Percentiles rank a stretch among this genome's conserved stretches.
Conservation (phyloP, 2,888 invertebrate genomes). For the Orchestes rusci region DNA sequence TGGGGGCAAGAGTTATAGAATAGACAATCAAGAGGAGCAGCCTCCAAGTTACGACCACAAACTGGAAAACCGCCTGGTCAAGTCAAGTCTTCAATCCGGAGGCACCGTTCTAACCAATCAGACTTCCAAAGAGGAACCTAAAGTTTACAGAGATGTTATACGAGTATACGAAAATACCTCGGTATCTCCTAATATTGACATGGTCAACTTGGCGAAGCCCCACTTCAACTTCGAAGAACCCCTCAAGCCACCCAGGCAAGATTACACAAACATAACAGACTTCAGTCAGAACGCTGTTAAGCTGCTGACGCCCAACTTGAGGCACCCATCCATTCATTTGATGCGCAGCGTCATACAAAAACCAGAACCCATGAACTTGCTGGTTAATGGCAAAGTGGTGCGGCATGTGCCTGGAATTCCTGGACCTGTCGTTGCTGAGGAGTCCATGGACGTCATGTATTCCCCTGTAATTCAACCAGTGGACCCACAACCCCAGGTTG, state of each 20-base stretch:
- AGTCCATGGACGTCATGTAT: conserved; percentile 29
- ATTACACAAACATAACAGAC: conserved; percentile 41
- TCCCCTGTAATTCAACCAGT: background rate
- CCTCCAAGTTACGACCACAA: too few relatives aligned
- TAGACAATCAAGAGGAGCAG: conserved; percentile 36
- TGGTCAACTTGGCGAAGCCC: conserved; percentile 29
- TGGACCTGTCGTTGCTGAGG: conserved; percentile 56
- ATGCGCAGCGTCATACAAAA: conserved; percentile 33
- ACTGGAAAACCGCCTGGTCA: conserved; percentile 63
- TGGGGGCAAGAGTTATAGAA: conserved; percentile 53
- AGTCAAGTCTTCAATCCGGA: conserved; percentile 75
- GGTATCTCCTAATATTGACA: conserved; percentile 36
- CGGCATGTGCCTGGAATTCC: conserved; percentile 85
- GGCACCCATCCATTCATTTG: conserved; percentile 34
- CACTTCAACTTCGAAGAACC: conserved; percentile 25
- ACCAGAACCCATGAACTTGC: conserved; percentile 47
- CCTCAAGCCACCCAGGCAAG: conserved; percentile 21
- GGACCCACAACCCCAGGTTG: background rate
- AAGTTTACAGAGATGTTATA: conserved; percentile 36
- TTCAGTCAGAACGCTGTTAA: conserved; percentile 44
- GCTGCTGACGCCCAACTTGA: conserved; percentile 42
- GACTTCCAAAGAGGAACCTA: conserved; percentile 32
- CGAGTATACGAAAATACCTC: conserved; percentile 38
- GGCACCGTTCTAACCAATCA: conserved; percentile 56
- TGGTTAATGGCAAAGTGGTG: conserved; percentile 65